These are phyloP conservation scores for Xyrauchen texanus DNA, from an alignment of 2,113 vertebrate genomes.

Conservation along the genomic window DNA sequence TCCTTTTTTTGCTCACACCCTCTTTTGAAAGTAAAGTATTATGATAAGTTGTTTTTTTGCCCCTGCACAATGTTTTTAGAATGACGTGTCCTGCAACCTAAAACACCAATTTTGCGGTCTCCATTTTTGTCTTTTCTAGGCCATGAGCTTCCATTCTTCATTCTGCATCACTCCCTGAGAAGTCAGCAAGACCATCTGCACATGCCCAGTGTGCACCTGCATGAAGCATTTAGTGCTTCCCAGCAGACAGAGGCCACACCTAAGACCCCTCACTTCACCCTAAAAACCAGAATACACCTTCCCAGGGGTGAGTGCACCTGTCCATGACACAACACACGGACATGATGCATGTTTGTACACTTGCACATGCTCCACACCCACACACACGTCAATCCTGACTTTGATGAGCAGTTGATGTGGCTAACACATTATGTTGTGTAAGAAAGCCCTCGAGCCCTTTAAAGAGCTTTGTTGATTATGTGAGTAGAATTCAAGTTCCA, in stretches of 20 bases:
- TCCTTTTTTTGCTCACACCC: too few relatives aligned
- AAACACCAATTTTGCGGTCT: background rate
- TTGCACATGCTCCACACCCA: background rate
- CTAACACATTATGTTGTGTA: too few relatives aligned
- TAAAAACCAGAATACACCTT: conserved; percentile 65
- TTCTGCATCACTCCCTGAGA: conserved; percentile 64
- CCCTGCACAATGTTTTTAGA: background rate
- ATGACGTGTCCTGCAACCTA: background rate
- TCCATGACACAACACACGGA: too few relatives aligned
- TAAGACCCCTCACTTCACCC: conserved; percentile 72
- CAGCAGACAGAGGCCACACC: conserved; percentile 59
- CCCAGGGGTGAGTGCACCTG: conserved; percentile 60
- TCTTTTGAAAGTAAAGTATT: too few relatives aligned
- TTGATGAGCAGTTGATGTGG: background rate
- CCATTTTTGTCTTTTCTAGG: conserved; percentile 56
- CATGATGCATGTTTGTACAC: background rate
- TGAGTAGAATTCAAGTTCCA: too few relatives aligned
- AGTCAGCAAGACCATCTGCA: conserved; percentile 58
- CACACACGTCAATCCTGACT: background rate
- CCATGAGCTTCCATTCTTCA: conserved; percentile 77
- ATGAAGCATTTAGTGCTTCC: conserved; percentile 38
- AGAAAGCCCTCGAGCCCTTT: too few relatives aligned
- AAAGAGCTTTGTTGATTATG: too few relatives aligned
- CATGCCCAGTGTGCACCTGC: conserved; percentile 57
- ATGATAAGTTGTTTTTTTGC: too few relatives aligned